A percentile compares a stretch with the other conserved stretches of the same genome.
These are phyloP conservation scores for Montipora capitata DNA, from an alignment of 92 coral and sea anemone species.

Conservation along the genomic window DNA sequence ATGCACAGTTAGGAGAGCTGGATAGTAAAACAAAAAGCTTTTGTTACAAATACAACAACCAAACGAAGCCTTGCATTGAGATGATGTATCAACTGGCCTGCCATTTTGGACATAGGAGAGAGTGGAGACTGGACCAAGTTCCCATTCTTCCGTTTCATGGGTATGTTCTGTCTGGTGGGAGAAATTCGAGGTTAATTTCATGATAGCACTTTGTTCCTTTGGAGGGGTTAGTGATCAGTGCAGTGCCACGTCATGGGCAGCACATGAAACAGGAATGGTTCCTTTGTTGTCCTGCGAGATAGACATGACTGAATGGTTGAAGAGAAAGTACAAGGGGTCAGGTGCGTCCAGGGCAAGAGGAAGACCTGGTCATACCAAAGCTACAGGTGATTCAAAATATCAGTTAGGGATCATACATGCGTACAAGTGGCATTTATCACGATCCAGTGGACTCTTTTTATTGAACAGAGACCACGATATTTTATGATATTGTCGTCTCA, in stretches of 20 bases:
- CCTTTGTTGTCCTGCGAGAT: conserved; percentile 9
- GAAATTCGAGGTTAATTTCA: background rate
- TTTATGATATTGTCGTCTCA: no score
- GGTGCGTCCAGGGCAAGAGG: conserved; percentile 69
- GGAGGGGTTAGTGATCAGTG: conserved; percentile 16
- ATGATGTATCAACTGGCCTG: background rate
- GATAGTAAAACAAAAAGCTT: conserved; percentile 1
- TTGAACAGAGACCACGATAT: background rate
- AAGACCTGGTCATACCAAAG: conserved; percentile 21
- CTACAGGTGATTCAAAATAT: conserved; percentile 14
- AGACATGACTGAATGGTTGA: conserved; percentile 24
- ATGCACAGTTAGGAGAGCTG: background rate
- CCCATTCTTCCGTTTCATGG: background rate
- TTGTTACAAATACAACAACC: background rate
- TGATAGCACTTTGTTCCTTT: conserved; percentile 11
- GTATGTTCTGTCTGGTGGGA: conserved; percentile 21
- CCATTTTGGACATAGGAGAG: no score
- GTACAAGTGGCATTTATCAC: background rate
- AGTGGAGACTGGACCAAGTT: no score
- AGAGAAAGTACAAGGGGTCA: conserved; percentile 47
- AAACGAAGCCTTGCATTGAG: background rate
- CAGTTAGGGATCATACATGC: background rate
- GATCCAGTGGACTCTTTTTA: no score
- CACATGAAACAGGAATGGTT: conserved; percentile 11
- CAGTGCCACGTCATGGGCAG: conserved; percentile 56